Evolutionary conservation across 2,797 vertebrate species (phyloP).

Genomic region (Sebastes alutus): DNA sequence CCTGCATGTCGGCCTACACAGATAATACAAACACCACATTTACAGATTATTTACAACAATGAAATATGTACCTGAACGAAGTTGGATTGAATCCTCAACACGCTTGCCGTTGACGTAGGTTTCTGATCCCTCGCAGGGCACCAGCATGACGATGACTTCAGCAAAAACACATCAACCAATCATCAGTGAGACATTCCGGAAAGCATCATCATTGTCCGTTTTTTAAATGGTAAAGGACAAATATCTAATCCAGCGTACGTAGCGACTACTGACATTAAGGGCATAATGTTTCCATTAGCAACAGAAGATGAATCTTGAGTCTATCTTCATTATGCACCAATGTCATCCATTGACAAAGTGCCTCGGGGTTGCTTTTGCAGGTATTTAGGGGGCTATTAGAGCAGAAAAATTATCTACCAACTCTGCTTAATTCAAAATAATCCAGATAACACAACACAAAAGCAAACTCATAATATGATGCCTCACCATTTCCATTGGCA

Average conservation of each 20-base stretch:
- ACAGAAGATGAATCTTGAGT: not conserved
- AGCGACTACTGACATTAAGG: not conserved
- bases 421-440: not conserved
- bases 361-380: not conserved
- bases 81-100: conserved; percentile 90
- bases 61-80: conserved; percentile 89
- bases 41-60: not conserved
- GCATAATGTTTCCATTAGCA: not conserved
- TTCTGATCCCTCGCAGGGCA: conserved; percentile 95
- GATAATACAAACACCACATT: not conserved
- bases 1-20: not conserved
- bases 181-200: conserved; percentile 2
- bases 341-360: not conserved
- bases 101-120: conserved; percentile 98
- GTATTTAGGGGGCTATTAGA: not conserved
- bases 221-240: not conserved
- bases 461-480: not conserved
- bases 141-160: conserved; percentile 93
- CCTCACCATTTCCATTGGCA: conserved; percentile 90
- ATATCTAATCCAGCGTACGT: not conserved
- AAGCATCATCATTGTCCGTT: not conserved
- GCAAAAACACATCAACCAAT: conserved; percentile 42
- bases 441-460: not conserved
- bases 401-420: not conserved
- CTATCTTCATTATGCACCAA: not conserved